Conservation (phyloP, 2,113 vertebrate genomes). For the Turnix velox region DNA sequence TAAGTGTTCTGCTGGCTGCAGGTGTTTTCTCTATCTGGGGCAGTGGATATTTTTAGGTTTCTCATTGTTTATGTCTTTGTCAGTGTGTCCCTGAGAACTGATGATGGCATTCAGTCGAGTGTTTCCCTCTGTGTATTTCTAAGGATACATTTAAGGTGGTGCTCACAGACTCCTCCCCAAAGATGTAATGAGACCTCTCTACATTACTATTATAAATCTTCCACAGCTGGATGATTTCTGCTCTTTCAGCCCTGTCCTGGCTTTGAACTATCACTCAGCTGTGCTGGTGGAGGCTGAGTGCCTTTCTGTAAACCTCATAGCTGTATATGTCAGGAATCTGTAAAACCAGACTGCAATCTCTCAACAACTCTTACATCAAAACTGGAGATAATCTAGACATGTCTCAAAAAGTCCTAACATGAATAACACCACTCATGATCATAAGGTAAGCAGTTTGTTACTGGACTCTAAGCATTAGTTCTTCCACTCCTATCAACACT, state of each 20-base stretch:
- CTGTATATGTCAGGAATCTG: not conserved
- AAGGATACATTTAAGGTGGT: conserved; percentile 52
- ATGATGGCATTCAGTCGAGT: not conserved
- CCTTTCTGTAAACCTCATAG: not conserved
- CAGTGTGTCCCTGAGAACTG: not conserved
- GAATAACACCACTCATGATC: not conserved
- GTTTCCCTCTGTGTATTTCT: conserved; percentile 1
- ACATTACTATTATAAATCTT: conserved; percentile 79
- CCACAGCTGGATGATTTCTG: conserved; percentile 69
- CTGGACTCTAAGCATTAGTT: not conserved
- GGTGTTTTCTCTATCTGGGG: conserved; percentile 15
- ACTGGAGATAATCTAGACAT: not conserved
- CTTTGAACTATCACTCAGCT: conserved; percentile 21
- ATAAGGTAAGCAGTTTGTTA: not conserved
- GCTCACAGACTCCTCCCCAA: conserved; percentile 44
- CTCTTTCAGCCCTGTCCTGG: conserved; percentile 27
- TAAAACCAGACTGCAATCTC: not conserved
- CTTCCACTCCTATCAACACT: not conserved
- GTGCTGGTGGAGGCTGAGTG: not conserved
- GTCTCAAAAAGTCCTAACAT: not conserved
- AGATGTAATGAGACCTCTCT: conserved; percentile 48
- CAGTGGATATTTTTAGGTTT: conserved; percentile 34
- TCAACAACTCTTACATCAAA: not conserved
- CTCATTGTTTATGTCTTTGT: conserved; percentile 1
- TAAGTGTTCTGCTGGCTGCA: conserved; percentile 25